A percentile compares a stretch with the other conserved stretches of the same genome.
Evolutionary conservation across 2,888 invertebrate genomes (phyloP).

Genomic region (Agrotis exclamationis): DNA sequence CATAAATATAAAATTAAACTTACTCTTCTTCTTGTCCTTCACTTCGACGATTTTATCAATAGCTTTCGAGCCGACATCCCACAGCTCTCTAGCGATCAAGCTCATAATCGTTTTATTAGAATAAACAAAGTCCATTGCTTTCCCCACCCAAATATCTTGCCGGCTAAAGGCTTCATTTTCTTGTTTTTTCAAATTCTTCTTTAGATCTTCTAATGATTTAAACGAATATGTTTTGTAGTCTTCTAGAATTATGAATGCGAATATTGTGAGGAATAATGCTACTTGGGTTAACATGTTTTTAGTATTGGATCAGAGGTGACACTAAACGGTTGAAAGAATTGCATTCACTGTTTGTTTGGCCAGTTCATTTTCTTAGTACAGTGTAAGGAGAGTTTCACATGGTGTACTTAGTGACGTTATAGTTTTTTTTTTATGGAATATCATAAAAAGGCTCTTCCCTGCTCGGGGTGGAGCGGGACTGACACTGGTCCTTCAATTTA

Average conservation of each 20-base stretch:
- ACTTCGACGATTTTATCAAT: constrained; percentile 71
- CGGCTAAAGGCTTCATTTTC: constrained; percentile 72
- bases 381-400: constrained; percentile 33
- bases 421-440: too few relatives aligned
- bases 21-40: constrained; percentile 27
- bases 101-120: constrained; percentile 85
- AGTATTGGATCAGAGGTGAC: constrained; percentile 4
- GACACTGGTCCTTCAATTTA: too few relatives aligned
- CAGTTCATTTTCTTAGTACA: constrained; percentile 34
- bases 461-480: too few relatives aligned
- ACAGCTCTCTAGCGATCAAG: constrained; percentile 82
- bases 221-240: constrained; percentile 69
- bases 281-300: constrained; percentile 70
- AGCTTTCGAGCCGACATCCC: constrained; percentile 82
- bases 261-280: constrained; percentile 55
- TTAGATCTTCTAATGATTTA: constrained; percentile 76
- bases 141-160: constrained; percentile 79
- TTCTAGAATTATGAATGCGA: constrained; percentile 64
- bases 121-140: constrained; percentile 84
- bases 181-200: constrained; percentile 68
- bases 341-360: constrained; percentile 10
- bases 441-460: too few relatives aligned
- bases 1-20: constrained; percentile 24
- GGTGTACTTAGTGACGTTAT: background rate
- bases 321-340: constrained; percentile 2